Conservation (phyloP, 2,113 vertebrate species). For the Eretmochelys imbricata region DNA sequence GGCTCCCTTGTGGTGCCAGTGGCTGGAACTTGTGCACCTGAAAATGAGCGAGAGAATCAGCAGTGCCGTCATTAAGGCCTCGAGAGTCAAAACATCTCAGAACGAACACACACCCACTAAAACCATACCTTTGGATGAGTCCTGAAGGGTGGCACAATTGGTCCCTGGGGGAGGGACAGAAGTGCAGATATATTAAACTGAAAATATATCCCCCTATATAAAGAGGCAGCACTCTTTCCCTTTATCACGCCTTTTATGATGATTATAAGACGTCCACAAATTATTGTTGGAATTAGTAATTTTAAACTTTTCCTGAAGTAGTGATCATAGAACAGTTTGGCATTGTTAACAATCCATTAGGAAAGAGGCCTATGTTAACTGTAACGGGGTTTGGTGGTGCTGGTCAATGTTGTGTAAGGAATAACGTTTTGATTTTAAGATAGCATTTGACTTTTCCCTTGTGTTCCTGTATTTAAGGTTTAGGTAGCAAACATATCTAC, state of each 20-base stretch:
- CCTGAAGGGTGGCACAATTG: not conserved
- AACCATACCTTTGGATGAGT: not conserved
- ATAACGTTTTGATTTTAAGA: not conserved
- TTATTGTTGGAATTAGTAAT: not conserved
- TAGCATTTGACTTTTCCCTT: not conserved
- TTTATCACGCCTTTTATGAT: not conserved
- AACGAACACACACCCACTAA: not conserved
- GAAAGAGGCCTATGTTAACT: not conserved
- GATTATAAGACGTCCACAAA: not conserved
- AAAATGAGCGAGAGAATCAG: not conserved
- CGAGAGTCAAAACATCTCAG: not conserved
- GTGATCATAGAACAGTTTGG: not conserved
- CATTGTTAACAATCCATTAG: not conserved
- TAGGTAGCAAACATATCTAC: constrained; percentile 91
- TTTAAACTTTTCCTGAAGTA: not conserved
- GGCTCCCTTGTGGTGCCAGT: not conserved
- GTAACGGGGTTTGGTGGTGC: not conserved
- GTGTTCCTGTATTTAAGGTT: constrained; percentile 77
- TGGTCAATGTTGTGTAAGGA: not conserved
- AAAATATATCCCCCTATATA: not conserved
- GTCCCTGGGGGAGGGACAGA: not conserved
- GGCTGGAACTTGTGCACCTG: not conserved
- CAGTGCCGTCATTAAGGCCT: not conserved
- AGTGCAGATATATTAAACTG: not conserved
- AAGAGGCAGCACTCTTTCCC: not conserved